Percentiles rank a stretch among this genome's conserved stretches.
Evolutionary conservation across 1,140 invertebrate species (phyloP).

Genomic region (Chymomyza costata): DNA sequence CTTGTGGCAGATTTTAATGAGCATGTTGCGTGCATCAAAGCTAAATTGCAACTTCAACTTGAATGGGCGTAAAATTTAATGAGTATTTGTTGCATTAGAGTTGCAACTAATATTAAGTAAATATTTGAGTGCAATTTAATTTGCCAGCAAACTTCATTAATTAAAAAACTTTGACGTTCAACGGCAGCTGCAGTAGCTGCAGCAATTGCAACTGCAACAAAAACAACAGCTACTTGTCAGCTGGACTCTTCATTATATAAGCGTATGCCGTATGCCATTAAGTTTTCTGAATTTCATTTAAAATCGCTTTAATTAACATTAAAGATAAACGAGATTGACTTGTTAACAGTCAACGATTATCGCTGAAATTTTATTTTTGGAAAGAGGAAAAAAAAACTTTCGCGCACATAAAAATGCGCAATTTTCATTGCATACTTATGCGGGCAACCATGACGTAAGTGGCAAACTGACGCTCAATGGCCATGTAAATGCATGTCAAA

Average conservation of each 20-base stretch:
- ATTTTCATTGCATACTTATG: not conserved
- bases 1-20: slow-evolving; percentile 27
- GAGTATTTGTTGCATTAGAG: too few relatives aligned
- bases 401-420: slow-evolving; percentile 3
- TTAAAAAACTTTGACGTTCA: slow-evolving; percentile 48
- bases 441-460: slow-evolving; percentile 27
- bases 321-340: slow-evolving; percentile 58
- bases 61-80: too few relatives aligned
- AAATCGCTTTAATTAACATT: slow-evolving; percentile 54
- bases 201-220: too few relatives aligned
- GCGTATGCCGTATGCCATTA: slow-evolving; percentile 37
- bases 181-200: too few relatives aligned
- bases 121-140: slow-evolving; percentile 53
- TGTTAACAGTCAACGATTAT: slow-evolving; percentile 58
- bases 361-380: slow-evolving; percentile 35
- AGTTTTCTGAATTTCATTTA: slow-evolving; percentile 34
- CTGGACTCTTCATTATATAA: too few relatives aligned
- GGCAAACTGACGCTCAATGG: slow-evolving; percentile 36
- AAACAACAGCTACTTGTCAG: not conserved
- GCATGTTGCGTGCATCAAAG: slow-evolving; percentile 23
- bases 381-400: too few relatives aligned
- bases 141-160: slow-evolving; percentile 52
- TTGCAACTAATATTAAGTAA: slow-evolving; percentile 44
- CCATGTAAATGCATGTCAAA: slow-evolving; percentile 57
- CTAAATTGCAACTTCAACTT: slow-evolving; percentile 25